These are phyloP conservation scores for Zygogramma bicolorata DNA, from an alignment of 2,888 invertebrate genomes.

Conservation along the genomic window DNA sequence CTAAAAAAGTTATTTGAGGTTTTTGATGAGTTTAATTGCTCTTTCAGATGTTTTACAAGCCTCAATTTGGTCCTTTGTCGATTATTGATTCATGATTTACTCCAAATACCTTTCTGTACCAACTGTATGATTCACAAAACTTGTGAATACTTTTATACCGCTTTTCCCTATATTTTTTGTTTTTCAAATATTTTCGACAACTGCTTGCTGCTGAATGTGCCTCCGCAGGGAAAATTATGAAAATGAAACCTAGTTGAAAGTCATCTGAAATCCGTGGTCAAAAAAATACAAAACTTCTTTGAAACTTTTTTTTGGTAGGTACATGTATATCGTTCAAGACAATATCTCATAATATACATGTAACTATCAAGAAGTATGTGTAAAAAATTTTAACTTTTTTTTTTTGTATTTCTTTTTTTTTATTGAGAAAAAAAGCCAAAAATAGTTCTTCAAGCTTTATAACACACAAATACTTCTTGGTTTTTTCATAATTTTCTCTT, in stretches of 20 bases:
- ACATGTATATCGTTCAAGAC: no score
- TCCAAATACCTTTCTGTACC: neutral
- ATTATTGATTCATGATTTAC: neutral
- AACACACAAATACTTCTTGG: neutral
- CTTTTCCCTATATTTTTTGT: neutral
- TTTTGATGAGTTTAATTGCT: neutral
- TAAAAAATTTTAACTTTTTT: no score
- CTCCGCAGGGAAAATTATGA: neutral
- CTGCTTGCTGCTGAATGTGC: slow-evolving; percentile 6
- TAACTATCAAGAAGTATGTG: no score
- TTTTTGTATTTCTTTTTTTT: no score
- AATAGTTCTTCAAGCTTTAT: neutral
- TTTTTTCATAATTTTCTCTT: slow-evolving; percentile 9
- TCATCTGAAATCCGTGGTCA: neutral
- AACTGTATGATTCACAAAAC: neutral
- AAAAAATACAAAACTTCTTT: no score
- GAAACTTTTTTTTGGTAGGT: no score
- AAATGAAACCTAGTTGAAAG: neutral
- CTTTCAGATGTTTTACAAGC: neutral
- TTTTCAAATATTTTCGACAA: neutral
- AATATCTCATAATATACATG: no score
- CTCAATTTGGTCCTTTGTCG: neutral
- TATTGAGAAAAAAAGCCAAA: neutral
- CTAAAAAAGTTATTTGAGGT: neutral
- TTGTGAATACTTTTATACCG: neutral